These are phyloP conservation scores for Macrosoma leucophasiata DNA, from an alignment of 2,888 invertebrate species.

Conservation along the genomic window DNA sequence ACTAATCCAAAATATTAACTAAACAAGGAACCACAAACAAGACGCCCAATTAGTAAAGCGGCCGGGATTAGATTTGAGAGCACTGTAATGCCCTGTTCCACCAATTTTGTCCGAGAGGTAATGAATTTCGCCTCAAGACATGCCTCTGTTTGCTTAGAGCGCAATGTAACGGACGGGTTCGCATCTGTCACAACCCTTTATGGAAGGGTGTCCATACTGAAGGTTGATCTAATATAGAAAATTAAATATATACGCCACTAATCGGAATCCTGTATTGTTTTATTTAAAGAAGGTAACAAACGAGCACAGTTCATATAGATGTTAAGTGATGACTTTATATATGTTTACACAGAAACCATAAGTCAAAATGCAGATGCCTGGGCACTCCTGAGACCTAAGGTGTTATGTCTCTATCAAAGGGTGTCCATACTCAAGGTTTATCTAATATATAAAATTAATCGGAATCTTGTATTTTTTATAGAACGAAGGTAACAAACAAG, in stretches of 20 bases:
- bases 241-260: neutral
- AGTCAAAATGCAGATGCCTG: too few relatives aligned
- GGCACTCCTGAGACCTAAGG: too few relatives aligned
- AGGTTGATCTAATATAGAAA: neutral
- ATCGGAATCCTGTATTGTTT: neutral
- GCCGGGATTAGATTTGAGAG: slow-evolving; percentile 32
- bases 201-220: slow-evolving; percentile 28
- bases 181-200: slow-evolving; percentile 57
- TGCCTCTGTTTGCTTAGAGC: slow-evolving; percentile 38
- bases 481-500: too few relatives aligned
- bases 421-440: too few relatives aligned
- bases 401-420: too few relatives aligned
- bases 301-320: too few relatives aligned
- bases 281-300: too few relatives aligned
- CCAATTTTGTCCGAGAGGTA: slow-evolving; percentile 31
- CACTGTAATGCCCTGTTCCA: slow-evolving; percentile 25
- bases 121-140: slow-evolving; percentile 55
- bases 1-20: too few relatives aligned
- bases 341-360: too few relatives aligned
- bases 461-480: too few relatives aligned
- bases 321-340: too few relatives aligned
- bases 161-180: slow-evolving; percentile 28
- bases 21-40: slow-evolving; percentile 24
- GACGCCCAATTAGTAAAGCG: slow-evolving; percentile 33
- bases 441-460: too few relatives aligned